These are phyloP conservation scores for Uloborus plumipes DNA, from an alignment of 2,888 invertebrate genomes.

Conservation along the genomic window DNA sequence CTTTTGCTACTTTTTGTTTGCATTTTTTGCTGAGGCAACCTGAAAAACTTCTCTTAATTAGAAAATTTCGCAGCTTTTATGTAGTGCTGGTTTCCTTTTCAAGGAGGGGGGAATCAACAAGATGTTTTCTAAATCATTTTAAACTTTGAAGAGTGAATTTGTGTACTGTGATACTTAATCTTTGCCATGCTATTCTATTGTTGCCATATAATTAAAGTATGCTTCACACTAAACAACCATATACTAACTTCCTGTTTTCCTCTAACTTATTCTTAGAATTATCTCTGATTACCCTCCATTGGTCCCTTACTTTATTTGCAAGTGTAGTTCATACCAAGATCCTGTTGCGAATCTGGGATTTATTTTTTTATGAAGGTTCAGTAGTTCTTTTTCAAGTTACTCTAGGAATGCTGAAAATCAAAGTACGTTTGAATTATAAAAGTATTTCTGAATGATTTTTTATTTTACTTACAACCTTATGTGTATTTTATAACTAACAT, in stretches of 20 bases:
- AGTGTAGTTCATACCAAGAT: conserved; percentile 97
- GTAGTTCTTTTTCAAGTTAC: conserved; percentile 94
- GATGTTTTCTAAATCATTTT: too few relatives aligned
- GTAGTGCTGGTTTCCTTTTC: too few relatives aligned
- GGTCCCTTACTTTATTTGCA: conserved; percentile 97
- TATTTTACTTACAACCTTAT: not conserved
- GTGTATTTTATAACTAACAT: not conserved
- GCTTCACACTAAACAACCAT: too few relatives aligned
- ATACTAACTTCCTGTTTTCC: conserved; percentile 12
- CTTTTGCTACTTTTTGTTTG: too few relatives aligned
- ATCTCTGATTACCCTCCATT: conserved; percentile 94
- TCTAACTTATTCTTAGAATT: conserved; percentile 76
- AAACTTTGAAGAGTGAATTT: too few relatives aligned
- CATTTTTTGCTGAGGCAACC: too few relatives aligned
- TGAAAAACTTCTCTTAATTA: too few relatives aligned
- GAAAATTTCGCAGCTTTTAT: too few relatives aligned
- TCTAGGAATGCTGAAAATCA: conserved; percentile 91
- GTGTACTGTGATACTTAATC: too few relatives aligned
- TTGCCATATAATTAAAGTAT: too few relatives aligned
- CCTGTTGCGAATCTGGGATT: conserved; percentile 93
- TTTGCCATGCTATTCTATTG: too few relatives aligned
- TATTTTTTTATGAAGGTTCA: conserved; percentile 96
- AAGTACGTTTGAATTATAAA: conserved; percentile 67
- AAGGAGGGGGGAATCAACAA: too few relatives aligned
- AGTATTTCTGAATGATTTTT: not conserved